A percentile compares a stretch with the other conserved stretches of the same genome.
Evolutionary conservation across 23 tunicate species (phyloP).

Genomic region (Trididemnum clinides): DNA sequence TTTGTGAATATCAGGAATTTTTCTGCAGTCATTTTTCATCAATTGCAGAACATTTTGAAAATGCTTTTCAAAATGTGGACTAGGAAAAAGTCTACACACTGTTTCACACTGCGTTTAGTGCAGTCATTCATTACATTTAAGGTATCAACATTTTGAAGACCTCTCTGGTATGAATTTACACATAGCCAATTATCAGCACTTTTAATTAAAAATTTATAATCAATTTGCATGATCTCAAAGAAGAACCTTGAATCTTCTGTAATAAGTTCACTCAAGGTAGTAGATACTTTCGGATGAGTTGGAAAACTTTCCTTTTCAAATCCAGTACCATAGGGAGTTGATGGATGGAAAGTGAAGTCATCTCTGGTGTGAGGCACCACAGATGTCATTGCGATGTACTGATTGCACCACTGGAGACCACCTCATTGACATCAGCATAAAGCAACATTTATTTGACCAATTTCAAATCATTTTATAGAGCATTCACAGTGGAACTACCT

Average conservation of each 20-base stretch:
- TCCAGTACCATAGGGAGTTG: not conserved
- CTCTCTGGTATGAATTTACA: not conserved
- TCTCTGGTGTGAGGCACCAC: constrained; percentile 11
- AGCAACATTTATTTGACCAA: not conserved
- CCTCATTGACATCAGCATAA: constrained; percentile 7
- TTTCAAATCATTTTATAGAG: constrained; percentile 3
- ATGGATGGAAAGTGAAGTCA: not conserved
- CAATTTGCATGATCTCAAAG: not conserved
- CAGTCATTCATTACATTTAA: constrained; percentile 19
- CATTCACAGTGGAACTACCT: not conserved
- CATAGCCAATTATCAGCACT: not conserved
- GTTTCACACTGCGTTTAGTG: constrained; percentile 7
- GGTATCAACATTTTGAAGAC: constrained; percentile 10
- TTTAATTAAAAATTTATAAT: not conserved
- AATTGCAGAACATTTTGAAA: constrained; percentile 15
- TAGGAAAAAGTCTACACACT: not conserved
- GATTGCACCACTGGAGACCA: not conserved
- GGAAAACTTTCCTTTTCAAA: constrained; percentile 8
- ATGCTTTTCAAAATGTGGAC: not conserved
- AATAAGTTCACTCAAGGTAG: not conserved
- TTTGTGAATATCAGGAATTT: not conserved
- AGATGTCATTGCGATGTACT: not conserved
- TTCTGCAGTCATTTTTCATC: not conserved
- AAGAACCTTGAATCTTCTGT: not conserved
- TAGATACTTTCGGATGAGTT: not conserved